These are phyloP conservation scores for Tetramorium parvispinum DNA, from an alignment of 1,140 invertebrate species.

Conservation along the genomic window DNA sequence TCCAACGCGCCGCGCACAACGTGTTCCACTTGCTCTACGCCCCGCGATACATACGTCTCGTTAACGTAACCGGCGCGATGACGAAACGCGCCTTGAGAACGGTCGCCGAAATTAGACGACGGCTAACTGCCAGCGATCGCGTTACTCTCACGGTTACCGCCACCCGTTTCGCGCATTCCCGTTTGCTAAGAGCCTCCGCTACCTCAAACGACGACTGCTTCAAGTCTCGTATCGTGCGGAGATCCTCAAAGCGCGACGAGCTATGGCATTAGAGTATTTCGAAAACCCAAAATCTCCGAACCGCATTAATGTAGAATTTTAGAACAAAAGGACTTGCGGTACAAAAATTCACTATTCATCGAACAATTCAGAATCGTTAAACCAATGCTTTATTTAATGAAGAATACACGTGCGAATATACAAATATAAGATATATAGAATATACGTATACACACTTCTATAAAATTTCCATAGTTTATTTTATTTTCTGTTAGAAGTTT, in stretches of 20 bases:
- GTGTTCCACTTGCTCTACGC: conserved; percentile 72
- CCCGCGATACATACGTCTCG: conserved; percentile 54
- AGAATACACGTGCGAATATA: not conserved
- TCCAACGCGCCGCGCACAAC: conserved; percentile 46
- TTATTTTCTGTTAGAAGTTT: not conserved
- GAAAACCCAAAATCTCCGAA: not conserved
- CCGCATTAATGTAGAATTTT: not conserved
- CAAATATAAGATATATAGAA: not conserved
- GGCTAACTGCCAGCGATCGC: conserved; percentile 49
- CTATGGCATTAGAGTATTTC: not conserved
- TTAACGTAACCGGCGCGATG: conserved; percentile 66
- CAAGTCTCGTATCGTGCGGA: not conserved
- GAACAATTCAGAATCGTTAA: not conserved
- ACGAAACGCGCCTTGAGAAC: conserved; percentile 62
- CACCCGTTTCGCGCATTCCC: conserved; percentile 31
- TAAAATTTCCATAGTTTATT: not conserved
- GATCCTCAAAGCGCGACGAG: not conserved
- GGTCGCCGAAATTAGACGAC: conserved; percentile 66
- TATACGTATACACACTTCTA: not conserved
- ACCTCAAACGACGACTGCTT: not conserved
- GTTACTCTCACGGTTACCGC: conserved; percentile 42
- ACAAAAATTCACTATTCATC: not conserved
- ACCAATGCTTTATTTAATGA: not conserved
- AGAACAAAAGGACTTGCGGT: not conserved
- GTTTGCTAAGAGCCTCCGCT: not conserved